Conservation (phyloP, 2,797 vertebrate genomes). For the Taenioides sp. region DNA sequence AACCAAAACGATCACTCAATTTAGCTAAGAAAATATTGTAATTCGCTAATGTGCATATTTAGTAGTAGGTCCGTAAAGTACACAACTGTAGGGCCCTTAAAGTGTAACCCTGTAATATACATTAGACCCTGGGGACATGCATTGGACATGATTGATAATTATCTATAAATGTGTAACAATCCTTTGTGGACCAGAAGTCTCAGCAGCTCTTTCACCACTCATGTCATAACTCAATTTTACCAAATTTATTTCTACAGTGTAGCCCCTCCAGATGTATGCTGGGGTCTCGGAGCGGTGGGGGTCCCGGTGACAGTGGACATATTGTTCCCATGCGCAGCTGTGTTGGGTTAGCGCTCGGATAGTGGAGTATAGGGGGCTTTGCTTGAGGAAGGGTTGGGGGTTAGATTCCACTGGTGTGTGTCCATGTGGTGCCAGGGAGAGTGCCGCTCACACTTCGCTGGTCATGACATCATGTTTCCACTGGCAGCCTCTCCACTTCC, state of each 20-base stretch:
- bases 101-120: not conserved
- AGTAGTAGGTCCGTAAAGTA: not conserved
- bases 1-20: not conserved
- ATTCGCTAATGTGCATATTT: not conserved
- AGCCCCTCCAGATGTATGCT: conserved; percentile 3
- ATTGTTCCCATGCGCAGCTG: conserved; percentile 67
- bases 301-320: conserved; percentile 52
- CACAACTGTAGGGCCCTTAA: not conserved
- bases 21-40: not conserved
- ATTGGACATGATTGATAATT: not conserved
- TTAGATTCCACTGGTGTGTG: conserved; percentile 35
- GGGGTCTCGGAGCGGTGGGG: conserved; percentile 17
- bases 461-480: conserved; percentile 77
- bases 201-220: conserved; percentile 1
- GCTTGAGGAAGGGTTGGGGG: conserved; percentile 20
- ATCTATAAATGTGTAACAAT: not conserved
- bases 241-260: not conserved
- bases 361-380: not conserved
- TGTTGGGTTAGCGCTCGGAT: conserved; percentile 50
- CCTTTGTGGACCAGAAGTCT: not conserved
- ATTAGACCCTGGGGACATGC: not conserved
- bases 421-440: conserved; percentile 67
- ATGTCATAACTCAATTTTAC: conserved; percentile 5
- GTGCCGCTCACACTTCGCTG: conserved; percentile 70
- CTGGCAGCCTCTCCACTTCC: conserved; percentile 58